phyloP scores from a whole-genome alignment of 2,888 invertebrate genomes.

The Volucella zonaria region DNA sequence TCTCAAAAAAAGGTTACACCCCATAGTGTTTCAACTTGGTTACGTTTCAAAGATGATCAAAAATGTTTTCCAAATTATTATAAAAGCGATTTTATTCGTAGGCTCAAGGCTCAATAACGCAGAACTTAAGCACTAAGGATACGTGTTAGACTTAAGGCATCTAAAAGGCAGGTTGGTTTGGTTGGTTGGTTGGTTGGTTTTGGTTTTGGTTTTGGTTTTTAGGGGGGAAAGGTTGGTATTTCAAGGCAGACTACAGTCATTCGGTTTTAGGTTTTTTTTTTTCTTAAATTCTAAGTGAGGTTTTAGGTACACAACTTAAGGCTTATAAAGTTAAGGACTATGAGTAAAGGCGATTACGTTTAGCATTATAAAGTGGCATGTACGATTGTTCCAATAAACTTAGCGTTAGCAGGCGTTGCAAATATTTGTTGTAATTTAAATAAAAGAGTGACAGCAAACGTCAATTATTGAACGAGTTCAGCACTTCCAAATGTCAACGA shows the following conservation, averaged over 20 bases:
- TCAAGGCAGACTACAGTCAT: constrained; percentile 38
- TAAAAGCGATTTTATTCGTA: constrained; percentile 30
- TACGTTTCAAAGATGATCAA: constrained; percentile 55
- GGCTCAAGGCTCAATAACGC: constrained; percentile 30
- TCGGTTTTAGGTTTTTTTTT: constrained; percentile 1
- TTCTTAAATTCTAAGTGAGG: no score
- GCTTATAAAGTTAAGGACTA: constrained; percentile 60
- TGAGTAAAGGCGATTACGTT: constrained; percentile 55
- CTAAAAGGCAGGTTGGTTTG: constrained; percentile 24
- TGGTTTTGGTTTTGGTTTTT: constrained; percentile 19
- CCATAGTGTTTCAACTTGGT: constrained; percentile 68
- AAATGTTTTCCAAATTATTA: constrained; percentile 11
- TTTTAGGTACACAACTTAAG: constrained; percentile 38
- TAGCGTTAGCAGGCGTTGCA: constrained; percentile 67
- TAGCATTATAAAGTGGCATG: constrained; percentile 49
- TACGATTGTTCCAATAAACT: constrained; percentile 71
- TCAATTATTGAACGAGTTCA: constrained; percentile 69
- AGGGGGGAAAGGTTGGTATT: constrained; percentile 16
- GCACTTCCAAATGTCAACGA: constrained; percentile 78
- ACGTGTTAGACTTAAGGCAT: constrained; percentile 27
- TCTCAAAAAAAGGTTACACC: constrained; percentile 65
- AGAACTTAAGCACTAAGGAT: constrained; percentile 42
- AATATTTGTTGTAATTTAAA: constrained; percentile 10
- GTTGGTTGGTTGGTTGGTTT: constrained; percentile 23
- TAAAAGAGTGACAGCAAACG: constrained; percentile 44